phyloP scores from a whole-genome alignment of 1,140 invertebrate genomes.

The Drosophila rhopaloa region DNA sequence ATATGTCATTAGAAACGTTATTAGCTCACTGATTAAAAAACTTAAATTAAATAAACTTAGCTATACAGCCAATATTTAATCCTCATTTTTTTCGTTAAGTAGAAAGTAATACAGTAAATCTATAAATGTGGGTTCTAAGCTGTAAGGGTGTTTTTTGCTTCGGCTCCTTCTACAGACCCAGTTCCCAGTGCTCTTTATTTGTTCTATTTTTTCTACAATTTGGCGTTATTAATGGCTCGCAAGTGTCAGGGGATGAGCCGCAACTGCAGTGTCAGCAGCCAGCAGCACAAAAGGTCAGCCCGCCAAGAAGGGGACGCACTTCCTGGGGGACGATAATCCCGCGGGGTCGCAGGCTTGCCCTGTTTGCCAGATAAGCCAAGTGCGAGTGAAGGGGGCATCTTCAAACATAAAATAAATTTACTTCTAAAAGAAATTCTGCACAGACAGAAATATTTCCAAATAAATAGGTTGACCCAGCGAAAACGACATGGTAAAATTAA shows the following conservation, averaged over 20 bases:
- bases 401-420: constrained; percentile 2
- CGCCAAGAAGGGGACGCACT: constrained; percentile 3
- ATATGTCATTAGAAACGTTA: too few relatives aligned
- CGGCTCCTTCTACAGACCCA: not conserved
- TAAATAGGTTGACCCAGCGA: not conserved
- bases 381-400: not conserved
- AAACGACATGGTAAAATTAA: too few relatives aligned
- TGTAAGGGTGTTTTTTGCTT: not conserved
- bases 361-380: not conserved
- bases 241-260: constrained; percentile 32
- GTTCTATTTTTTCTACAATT: constrained; percentile 14
- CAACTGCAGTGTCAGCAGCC: constrained; percentile 15
- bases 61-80: too few relatives aligned
- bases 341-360: not conserved
- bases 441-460: not conserved
- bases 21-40: too few relatives aligned
- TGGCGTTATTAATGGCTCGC: constrained; percentile 63
- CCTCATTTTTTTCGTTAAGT: too few relatives aligned
- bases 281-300: constrained; percentile 63
- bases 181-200: not conserved
- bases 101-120: too few relatives aligned
- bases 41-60: too few relatives aligned
- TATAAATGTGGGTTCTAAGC: too few relatives aligned
- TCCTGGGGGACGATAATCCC: constrained; percentile 18
- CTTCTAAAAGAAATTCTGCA: not conserved